Conservation (phyloP, 2,888 invertebrate species). For the Hofmannophila pseudospretella region DNA sequence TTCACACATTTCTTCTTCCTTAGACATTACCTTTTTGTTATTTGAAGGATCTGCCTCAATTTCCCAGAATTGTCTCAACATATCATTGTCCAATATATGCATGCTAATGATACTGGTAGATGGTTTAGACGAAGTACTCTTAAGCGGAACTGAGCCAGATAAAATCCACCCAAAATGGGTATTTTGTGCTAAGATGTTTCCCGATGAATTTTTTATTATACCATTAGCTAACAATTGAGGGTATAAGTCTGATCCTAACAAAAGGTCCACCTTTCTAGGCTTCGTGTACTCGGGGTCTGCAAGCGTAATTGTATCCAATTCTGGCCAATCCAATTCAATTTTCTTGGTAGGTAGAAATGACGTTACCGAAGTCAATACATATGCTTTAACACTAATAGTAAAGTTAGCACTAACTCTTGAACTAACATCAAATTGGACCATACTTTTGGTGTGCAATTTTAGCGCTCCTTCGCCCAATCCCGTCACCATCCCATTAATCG, state of each 20-base stretch:
- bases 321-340: constrained; percentile 4
- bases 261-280: constrained; percentile 12
- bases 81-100: constrained; percentile 3
- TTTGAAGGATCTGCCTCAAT: constrained; percentile 13
- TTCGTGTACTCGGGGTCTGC: constrained; percentile 10
- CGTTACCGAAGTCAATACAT: constrained; percentile 15
- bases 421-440: no score
- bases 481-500: neutral
- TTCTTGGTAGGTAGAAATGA: constrained; percentile 9
- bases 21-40: constrained; percentile 5
- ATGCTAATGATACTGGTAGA: neutral
- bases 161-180: constrained; percentile 20
- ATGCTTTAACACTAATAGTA: no score
- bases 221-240: constrained; percentile 7
- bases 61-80: constrained; percentile 16
- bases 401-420: no score
- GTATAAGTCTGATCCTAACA: constrained; percentile 13
- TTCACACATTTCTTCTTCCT: constrained; percentile 13
- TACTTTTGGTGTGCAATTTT: no score
- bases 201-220: constrained; percentile 7
- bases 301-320: constrained; percentile 1
- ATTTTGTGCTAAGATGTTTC: constrained; percentile 14
- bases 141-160: constrained; percentile 2
- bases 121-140: constrained; percentile 1
- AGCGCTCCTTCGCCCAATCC: constrained; percentile 1